Evolutionary conservation across 2,113 vertebrate genomes (phyloP).

Genomic region (Gyps fulvus): DNA sequence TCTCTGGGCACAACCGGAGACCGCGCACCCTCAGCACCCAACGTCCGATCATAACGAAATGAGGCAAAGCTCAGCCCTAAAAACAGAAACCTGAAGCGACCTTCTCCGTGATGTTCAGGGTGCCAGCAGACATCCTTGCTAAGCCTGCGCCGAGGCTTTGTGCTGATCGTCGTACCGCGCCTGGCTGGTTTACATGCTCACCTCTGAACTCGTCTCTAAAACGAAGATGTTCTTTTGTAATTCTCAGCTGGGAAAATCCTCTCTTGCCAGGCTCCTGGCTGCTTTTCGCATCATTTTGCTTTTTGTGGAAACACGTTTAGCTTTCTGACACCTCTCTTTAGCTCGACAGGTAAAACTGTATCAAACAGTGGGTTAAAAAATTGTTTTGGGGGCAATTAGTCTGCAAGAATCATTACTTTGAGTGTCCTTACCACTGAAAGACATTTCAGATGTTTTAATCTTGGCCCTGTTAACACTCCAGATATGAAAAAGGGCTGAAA

Average conservation of each 20-base stretch:
- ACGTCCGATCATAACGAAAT: fast-evolving
- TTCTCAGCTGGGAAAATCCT: not conserved
- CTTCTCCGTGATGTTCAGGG: not conserved
- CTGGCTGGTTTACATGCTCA: fast-evolving
- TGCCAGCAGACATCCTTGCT: not conserved
- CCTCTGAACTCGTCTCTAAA: not conserved
- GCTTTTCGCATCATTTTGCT: not conserved
- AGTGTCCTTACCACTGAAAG: not conserved
- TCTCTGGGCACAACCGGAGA: not conserved
- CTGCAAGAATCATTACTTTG: not conserved
- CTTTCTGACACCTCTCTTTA: not conserved
- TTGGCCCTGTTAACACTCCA: not conserved
- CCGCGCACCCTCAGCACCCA: not conserved
- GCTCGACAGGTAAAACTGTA: not conserved
- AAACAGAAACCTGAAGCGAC: not conserved
- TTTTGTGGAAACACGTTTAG: not conserved
- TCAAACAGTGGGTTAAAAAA: not conserved
- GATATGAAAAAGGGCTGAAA: not conserved
- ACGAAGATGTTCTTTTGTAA: not conserved
- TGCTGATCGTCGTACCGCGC: not conserved
- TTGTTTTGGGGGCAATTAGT: not conserved
- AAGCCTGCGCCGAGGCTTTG: not conserved
- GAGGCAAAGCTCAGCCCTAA: not conserved
- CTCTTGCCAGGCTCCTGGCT: not conserved
- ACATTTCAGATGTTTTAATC: not conserved